Conservation (phyloP, 2,113 vertebrate genomes). For the Rhadina sibilatrix region DNA sequence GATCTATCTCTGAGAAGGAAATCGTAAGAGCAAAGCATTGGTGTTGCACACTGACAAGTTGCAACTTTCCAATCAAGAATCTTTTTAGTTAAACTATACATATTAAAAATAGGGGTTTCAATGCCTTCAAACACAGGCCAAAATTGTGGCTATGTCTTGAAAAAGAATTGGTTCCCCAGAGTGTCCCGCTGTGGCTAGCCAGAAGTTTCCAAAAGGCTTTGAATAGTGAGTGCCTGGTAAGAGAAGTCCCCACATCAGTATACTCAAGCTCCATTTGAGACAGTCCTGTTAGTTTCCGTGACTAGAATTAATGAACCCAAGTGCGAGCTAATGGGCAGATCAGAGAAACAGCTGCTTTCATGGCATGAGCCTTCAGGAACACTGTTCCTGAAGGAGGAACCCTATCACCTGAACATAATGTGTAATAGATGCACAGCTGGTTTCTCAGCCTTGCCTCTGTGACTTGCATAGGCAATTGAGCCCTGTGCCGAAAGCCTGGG, state of each 20-base stretch:
- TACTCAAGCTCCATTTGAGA: not conserved
- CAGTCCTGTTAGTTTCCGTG: not conserved
- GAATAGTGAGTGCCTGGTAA: fast-evolving
- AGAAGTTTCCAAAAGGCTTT: not conserved
- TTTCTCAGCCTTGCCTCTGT: not conserved
- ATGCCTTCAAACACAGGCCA: not conserved
- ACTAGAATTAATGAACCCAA: constrained; percentile 42
- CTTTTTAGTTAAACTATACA: not conserved
- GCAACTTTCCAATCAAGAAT: not conserved
- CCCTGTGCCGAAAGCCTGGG: not conserved
- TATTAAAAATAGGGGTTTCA: not conserved
- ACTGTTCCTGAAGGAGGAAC: constrained; percentile 37
- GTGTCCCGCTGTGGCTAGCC: not conserved
- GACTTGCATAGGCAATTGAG: constrained; percentile 30
- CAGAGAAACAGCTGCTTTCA: constrained; percentile 39
- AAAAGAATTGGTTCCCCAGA: not conserved
- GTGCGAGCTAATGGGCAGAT: constrained; percentile 28
- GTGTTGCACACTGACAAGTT: not conserved
- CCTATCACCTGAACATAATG: constrained; percentile 48
- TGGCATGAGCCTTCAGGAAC: constrained; percentile 23
- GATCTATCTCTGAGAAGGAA: not conserved
- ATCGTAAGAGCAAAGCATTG: fast-evolving
- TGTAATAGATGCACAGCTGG: constrained; percentile 41
- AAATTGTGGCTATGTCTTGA: not conserved
- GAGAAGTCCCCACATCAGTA: not conserved